These are phyloP conservation scores for Drosophila jambulina DNA, from an alignment of 1,140 invertebrate species.

Conservation along the genomic window DNA sequence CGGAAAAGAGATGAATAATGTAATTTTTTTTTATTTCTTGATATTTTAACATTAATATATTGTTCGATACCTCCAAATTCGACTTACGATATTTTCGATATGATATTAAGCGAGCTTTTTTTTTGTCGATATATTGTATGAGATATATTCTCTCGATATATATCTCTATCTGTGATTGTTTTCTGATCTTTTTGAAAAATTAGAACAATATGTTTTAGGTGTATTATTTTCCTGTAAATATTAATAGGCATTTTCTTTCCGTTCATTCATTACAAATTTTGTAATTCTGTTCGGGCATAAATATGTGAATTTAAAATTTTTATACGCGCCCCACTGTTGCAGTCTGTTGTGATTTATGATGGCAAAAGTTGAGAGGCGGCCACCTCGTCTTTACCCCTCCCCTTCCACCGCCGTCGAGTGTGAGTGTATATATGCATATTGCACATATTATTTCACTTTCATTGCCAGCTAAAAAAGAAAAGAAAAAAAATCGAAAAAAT, in stretches of 20 bases:
- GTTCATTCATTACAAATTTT: background rate
- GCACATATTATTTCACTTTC: conserved; percentile 62
- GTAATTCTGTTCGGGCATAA: background rate
- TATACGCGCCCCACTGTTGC: conserved; percentile 29
- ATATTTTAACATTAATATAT: too few relatives aligned
- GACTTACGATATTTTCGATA: too few relatives aligned
- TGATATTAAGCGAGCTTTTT: too few relatives aligned
- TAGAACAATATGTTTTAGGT: background rate
- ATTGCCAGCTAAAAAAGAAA: conserved; percentile 44
- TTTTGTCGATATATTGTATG: background rate
- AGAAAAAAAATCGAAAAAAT: conserved; percentile 13
- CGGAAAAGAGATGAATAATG: too few relatives aligned
- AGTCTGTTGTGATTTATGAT: conserved; percentile 39
- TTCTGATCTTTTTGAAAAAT: background rate
- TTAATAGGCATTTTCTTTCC: background rate
- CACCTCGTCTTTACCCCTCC: conserved; percentile 10
- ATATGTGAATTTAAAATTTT: conserved; percentile 1
- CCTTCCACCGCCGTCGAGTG: background rate
- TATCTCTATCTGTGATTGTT: background rate
- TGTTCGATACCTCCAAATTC: too few relatives aligned
- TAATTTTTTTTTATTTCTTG: too few relatives aligned
- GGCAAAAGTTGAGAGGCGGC: conserved; percentile 34
- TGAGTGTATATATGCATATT: conserved; percentile 25
- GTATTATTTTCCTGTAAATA: background rate
- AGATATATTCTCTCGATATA: background rate